Evolutionary conservation across 2,797 vertebrate species (phyloP).

Genomic region (Sarcophilus harrisii): DNA sequence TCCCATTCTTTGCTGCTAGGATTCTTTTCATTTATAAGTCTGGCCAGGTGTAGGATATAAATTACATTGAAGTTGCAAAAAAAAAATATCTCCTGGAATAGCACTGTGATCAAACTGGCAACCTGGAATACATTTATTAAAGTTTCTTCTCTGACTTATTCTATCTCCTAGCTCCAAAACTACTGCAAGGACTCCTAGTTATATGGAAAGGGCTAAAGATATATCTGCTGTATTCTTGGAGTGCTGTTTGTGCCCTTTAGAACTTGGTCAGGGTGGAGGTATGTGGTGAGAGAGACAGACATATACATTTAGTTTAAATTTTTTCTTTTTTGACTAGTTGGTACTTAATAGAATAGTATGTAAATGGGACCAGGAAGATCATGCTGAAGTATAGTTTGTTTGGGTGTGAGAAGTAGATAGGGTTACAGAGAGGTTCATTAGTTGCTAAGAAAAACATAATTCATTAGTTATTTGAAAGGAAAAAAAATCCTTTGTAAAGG

Average conservation of each 20-base stretch:
- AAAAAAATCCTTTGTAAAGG: neutral
- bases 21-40: neutral
- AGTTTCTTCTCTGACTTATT: neutral
- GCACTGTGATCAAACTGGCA: neutral
- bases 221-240: neutral
- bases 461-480: neutral
- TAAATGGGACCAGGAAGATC: neutral
- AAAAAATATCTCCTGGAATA: neutral
- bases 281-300: neutral
- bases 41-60: neutral
- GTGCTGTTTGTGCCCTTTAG: neutral
- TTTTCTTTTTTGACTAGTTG: neutral
- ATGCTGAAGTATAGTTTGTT: neutral
- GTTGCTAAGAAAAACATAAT: neutral
- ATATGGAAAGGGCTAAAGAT: neutral
- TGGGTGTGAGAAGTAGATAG: neutral
- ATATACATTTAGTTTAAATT: neutral
- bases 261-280: neutral
- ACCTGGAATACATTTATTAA: neutral
- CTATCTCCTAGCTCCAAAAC: neutral
- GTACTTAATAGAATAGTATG: neutral
- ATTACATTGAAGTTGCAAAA: neutral
- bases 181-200: neutral
- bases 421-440: neutral
- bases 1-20: neutral